Evolutionary conservation across 2,888 invertebrate genomes (phyloP).

Genomic region (Troides oblongomaculatus): DNA sequence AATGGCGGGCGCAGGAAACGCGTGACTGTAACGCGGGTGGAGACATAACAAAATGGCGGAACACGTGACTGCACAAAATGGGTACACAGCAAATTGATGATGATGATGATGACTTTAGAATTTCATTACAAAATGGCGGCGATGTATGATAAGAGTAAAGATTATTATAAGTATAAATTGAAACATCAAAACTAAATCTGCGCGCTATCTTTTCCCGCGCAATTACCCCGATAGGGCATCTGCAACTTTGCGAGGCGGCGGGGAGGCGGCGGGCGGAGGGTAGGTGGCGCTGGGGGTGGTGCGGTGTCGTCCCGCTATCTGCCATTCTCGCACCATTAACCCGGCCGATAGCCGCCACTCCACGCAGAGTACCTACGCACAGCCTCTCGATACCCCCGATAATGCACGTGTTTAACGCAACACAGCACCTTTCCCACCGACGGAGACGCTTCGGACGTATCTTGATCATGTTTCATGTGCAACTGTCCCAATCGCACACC

Average conservation of each 20-base stretch:
- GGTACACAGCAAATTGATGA: no score
- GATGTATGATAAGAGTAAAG: no score
- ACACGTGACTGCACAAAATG: no score
- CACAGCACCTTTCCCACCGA: constrained; percentile 13
- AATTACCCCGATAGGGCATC: constrained; percentile 68
- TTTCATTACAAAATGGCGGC: no score
- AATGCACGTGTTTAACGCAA: constrained; percentile 37
- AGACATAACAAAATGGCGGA: no score
- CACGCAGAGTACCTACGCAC: constrained; percentile 60
- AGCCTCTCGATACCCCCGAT: constrained; percentile 54
- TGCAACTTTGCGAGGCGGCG: constrained; percentile 47
- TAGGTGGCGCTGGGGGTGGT: constrained; percentile 38
- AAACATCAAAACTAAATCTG: constrained; percentile 26
- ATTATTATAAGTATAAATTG: neutral
- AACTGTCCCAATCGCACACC: no score
- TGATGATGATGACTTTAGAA: no score
- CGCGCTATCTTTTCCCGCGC: constrained; percentile 64
- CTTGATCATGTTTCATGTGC: no score
- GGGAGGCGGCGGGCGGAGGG: constrained; percentile 27
- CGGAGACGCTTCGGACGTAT: no score
- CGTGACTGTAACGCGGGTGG: no score
- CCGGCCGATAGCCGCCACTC: constrained; percentile 71
- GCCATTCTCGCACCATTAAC: constrained; percentile 70
- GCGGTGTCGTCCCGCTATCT: constrained; percentile 58
- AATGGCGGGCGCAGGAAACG: no score